Base-by-base conservation (phyloP, 2,888 invertebrate species). In the Caenorhabditis sinica region DNA sequence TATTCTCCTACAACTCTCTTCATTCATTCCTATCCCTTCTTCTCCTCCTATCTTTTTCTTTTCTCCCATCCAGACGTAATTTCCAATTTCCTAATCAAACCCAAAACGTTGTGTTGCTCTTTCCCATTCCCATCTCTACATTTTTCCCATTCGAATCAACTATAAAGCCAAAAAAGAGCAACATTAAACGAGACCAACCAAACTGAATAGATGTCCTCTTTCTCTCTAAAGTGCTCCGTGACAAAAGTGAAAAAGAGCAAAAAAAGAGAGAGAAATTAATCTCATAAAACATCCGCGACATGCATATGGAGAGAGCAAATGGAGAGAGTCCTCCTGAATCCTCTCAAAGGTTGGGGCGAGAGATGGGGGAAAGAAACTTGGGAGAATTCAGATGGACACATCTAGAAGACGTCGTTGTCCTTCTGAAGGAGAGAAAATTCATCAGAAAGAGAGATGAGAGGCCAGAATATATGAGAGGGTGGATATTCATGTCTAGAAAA, bases 281-380 rank as follows among this genome's bases (percentile, higher is more conserved):
- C 75, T 68, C 75, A 76, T 76, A 68, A 66, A 76, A 74, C 63
- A 74, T 63, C 25, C 36, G 5, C 43, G 36, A 40, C 40, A 36
- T 53, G 53, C n/a, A 49, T 66, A 43, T 17, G 68, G 17, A 40
- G 36, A 68, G 30, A 43, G 56, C 61, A 66, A 30, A 36, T 33
- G n/a, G 36, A 56, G 36, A 36, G 60, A 60, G 33, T 9, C n/a
- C 15, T 17, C n/a, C 33, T 17, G 53, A 53, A 53, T n/a, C 11
- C 9, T 20, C 20, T 28, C 45, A 68, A 53, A 68, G 68, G 51
- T 51, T 51, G 30, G 51, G 23, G 68, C 49, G 45, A 45, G 43
- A 65, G 36, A 43, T 9, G n/a, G 17, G 15, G 43, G 23, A 17
- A 60, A 11, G 33, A 63, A 61, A 43, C 43, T 65, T 49, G 28